Base-by-base conservation (phyloP, 2,797 vertebrate genomes). In the Notolepis coatsorum region DNA sequence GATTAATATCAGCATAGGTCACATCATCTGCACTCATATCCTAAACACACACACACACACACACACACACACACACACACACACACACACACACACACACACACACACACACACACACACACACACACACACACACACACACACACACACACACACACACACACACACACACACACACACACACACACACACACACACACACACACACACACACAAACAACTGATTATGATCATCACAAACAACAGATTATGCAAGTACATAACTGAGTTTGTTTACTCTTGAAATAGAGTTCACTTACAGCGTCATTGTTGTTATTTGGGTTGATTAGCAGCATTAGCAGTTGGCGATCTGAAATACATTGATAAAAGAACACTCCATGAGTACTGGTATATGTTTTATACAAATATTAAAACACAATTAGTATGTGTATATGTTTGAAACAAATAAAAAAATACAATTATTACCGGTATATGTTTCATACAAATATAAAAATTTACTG, bases 1-100 rank as follows among this genome's bases (percentile, higher is more conserved):
- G 4, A 42, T 18, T 18, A 2, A 87, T 31, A 1, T 85, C 78
- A 4, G 80, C 75, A 18, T 86, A 88, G 75, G 85, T 30, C 52
- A 87, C 64, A 0, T 82, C 60, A 0, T 80, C 71, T 47, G 31
- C 17, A 8, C 45, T 7, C 7, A 37, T 0, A 0, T 4, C 60
- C 80, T 86, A 23, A 3, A 25, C 20, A 42, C n/a, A 51, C 3
- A 65, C 25, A 66, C 33, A 75, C 7, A 66, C 38, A 42, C 17
- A 28, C n/a, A 24, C 7, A 71, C 0, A 42, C 4, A 45, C 2
- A 43, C 5, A 20, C 3, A 10, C 25, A 41, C 23, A 33, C 24
- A 18, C 7, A 33, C 5, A 9, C 20, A 5, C 33, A 4, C 21
- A 5, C 23, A 54, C 6, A n/a, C 21, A 13, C n/a, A 28, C 21